phyloP scores from a whole-genome alignment of 1,140 invertebrate genomes.

The Acromyrmex heyeri region DNA sequence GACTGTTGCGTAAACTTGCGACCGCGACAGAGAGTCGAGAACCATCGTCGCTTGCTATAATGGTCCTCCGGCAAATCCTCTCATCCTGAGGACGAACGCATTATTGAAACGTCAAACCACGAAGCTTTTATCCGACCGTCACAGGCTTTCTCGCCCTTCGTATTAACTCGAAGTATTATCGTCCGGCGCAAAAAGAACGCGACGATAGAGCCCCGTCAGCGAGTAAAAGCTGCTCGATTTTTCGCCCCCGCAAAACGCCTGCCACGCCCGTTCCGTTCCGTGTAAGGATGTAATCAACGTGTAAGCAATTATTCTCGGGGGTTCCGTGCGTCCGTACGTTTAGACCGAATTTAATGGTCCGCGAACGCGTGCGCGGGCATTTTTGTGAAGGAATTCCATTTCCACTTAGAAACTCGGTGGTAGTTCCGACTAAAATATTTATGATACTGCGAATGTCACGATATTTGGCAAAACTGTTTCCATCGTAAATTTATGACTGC shows the following conservation, averaged over 20 bases:
- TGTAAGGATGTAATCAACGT: conserved; percentile 49
- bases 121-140: conserved; percentile 35
- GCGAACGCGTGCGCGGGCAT: conserved; percentile 10
- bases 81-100: conserved; percentile 10
- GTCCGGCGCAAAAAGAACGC: conserved; percentile 37
- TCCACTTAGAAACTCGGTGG: not conserved
- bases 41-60: not conserved
- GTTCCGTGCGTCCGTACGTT: conserved; percentile 23
- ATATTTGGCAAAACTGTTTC: not conserved
- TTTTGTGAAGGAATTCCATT: conserved; percentile 5
- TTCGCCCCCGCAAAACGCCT: conserved; percentile 29
- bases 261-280: conserved; percentile 42
- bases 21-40: not conserved
- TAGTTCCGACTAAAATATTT: not conserved
- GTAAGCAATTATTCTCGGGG: conserved; percentile 46
- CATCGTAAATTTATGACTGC: not conserved
- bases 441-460: conserved; percentile 7
- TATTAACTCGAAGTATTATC: conserved; percentile 48
- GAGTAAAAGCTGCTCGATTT: conserved; percentile 51
- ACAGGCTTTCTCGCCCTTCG: conserved; percentile 35
- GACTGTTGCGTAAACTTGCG: conserved; percentile 25
- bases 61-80: conserved; percentile 4
- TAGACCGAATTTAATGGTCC: conserved; percentile 38
- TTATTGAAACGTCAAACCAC: conserved; percentile 49
- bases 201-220: not conserved